Base-by-base conservation (phyloP, 1,140 invertebrate species). In the Drosophila fuyamai region DNA sequence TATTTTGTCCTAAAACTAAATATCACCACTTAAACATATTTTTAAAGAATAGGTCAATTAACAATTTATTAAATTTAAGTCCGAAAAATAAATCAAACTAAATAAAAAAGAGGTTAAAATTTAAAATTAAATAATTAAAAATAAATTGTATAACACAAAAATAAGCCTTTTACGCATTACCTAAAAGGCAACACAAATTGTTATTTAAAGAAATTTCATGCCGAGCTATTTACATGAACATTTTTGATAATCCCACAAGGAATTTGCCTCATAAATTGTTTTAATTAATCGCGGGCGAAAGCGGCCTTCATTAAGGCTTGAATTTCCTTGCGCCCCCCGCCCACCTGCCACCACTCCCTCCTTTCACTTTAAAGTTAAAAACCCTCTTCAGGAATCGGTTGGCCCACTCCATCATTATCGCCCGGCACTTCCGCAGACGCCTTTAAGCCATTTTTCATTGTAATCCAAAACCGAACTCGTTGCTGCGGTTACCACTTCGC, bases 371-470 rank as follows among this genome's bases (percentile, higher is more conserved):
- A 32, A 32, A 32, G 29, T 32, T 35, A 9, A 58, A 47, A 47
- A 43, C 38, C 38, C 41, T 48, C 68, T n/a, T 13, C 68, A 55
- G 44, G 65, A 50, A 43, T 76, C 43, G 18, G 14, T 38, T 48
- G 23, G 36, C 44, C 51, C 50, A 32, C 46, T 38, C 48, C 73
- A 66, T 76, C 72, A 76, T 76, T 76, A 76, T 76, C 32, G 62
- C 41, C 18, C 38, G 55, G 54, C 62, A 76, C 54, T 76, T 76
- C 73, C 73, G 74, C 56, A 60, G 62, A 59, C 73, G 73, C 73
- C 74, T 67, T 75, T 32, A 16, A 58, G 62, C 75, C 75, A 77
- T 77, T 61, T 70, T 76, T 77, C 74, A 77, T 70, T 77, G 74
- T 77, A 77, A 77, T 77, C 51, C 74, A 68, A 77, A 77, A 70